phyloP scores from a whole-genome alignment of 2,888 invertebrate species.

The Melangyna quadrimaculata region DNA sequence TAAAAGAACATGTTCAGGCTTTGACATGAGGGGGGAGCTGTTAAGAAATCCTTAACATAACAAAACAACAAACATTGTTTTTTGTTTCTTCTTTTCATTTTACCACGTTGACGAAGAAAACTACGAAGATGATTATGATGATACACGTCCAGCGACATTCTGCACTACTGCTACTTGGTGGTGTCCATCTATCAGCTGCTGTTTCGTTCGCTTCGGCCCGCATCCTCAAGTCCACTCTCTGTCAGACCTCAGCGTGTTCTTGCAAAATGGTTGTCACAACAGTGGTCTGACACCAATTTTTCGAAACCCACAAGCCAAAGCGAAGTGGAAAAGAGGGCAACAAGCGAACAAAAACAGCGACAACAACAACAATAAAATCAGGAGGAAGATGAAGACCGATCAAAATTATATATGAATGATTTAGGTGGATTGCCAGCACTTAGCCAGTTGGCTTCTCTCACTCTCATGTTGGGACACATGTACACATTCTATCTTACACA shows the following conservation, averaged over 20 bases:
- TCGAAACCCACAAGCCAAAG: conserved; percentile 63
- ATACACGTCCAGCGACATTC: conserved; percentile 64
- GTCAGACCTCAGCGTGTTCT: conserved; percentile 70
- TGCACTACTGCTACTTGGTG: conserved; percentile 44
- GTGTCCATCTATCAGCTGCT: conserved; percentile 66
- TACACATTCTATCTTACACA: conserved; percentile 67
- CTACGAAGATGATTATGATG: conserved; percentile 37
- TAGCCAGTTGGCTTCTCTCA: conserved; percentile 67
- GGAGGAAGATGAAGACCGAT: conserved; percentile 69
- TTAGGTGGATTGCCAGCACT: conserved; percentile 68
- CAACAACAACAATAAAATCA: conserved; percentile 49
- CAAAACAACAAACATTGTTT: conserved; percentile 4
- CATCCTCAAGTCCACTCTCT: conserved; percentile 20
- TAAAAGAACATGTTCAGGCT: conserved; percentile 51
- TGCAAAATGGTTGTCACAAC: conserved; percentile 75
- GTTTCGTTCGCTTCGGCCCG: conserved; percentile 39
- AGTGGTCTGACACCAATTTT: conserved; percentile 71
- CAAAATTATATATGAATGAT: conserved; percentile 72
- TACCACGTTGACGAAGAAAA: conserved; percentile 29
- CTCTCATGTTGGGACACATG: conserved; percentile 69
- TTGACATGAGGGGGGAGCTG: conserved; percentile 43
- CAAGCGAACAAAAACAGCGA: conserved; percentile 38
- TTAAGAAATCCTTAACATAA: conserved; percentile 15
- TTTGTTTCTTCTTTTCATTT: conserved; percentile 19
- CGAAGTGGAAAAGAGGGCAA: conserved; percentile 42